Evolutionary conservation across 2,113 vertebrate species (phyloP).

Genomic region (Phaethornis superciliosus): DNA sequence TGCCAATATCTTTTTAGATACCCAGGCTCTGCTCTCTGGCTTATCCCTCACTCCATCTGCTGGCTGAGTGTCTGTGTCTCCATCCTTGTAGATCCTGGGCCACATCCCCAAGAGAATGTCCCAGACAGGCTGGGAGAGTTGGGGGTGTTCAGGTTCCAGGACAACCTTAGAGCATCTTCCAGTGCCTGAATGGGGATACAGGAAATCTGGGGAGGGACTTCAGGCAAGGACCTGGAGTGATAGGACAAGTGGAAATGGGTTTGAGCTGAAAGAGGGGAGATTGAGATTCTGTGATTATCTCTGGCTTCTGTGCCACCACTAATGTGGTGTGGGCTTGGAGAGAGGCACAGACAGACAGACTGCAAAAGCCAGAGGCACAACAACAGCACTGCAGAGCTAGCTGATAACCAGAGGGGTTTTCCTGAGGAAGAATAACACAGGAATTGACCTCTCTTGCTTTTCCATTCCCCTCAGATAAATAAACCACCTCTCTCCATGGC

Average conservation of each 20-base stretch:
- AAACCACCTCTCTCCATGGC: neutral
- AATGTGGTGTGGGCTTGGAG: accelerated
- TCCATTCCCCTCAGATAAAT: accelerated
- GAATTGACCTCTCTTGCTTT: neutral
- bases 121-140: neutral
- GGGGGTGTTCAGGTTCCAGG: too few relatives aligned
- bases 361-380: neutral
- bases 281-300: neutral
- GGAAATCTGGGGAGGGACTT: too few relatives aligned
- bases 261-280: too few relatives aligned
- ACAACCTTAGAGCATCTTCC: too few relatives aligned
- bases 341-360: neutral
- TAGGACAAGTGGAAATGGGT: too few relatives aligned
- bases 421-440: neutral
- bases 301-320: accelerated
- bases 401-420: neutral
- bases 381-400: accelerated
- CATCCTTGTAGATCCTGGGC: neutral
- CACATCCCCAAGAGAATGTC: neutral
- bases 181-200: too few relatives aligned
- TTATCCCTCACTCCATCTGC: neutral
- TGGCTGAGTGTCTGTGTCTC: neutral
- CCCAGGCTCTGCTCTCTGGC: neutral
- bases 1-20: neutral
- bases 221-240: too few relatives aligned